Conservation (phyloP, 2,888 invertebrate species). For the Dasysyrphus albostriatus region DNA sequence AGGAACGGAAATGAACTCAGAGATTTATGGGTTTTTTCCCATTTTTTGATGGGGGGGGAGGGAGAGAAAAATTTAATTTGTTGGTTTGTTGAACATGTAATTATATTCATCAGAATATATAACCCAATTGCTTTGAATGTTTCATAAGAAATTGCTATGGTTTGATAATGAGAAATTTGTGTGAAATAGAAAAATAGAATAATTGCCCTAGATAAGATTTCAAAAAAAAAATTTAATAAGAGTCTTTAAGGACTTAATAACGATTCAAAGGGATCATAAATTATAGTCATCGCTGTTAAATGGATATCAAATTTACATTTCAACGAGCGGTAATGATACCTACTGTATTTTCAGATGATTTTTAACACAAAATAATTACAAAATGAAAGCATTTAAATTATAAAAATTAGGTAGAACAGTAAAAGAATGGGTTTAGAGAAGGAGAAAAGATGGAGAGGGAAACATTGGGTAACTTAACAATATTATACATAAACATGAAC, state of each 20-base stretch:
- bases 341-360: no score
- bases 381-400: no score
- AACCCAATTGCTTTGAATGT: not conserved
- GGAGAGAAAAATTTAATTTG: slow-evolving; percentile 9
- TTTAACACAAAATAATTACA: no score
- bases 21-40: slow-evolving; percentile 2
- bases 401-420: no score
- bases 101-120: slow-evolving; percentile 21
- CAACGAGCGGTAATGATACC: no score
- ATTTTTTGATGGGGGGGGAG: not conserved
- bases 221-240: not conserved
- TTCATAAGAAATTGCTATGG: not conserved
- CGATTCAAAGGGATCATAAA: not conserved
- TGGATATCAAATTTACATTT: no score
- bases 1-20: not conserved
- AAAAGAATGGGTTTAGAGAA: no score
- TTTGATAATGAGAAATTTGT: not conserved
- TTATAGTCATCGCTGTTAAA: no score
- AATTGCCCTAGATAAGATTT: not conserved
- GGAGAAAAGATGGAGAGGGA: no score
- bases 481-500: no score
- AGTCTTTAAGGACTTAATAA: no score
- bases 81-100: slow-evolving; percentile 21
- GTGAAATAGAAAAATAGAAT: not conserved
- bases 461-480: no score